Evolutionary conservation across 2,797 vertebrate genomes (phyloP).

Genomic region (Macroramphosus scolopax): DNA sequence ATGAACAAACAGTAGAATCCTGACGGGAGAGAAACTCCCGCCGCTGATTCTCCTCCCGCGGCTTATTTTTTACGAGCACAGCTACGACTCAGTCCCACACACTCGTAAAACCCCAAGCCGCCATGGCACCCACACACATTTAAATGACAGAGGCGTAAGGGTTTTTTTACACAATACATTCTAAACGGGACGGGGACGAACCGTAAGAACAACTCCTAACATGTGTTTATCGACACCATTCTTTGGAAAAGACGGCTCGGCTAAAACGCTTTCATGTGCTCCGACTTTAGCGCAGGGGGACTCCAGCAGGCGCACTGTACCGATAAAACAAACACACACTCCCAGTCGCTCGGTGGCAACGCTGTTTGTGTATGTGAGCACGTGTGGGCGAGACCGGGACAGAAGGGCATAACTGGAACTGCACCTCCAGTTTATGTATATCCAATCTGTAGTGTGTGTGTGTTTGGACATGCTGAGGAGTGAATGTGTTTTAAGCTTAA

Average conservation of each 20-base stretch:
- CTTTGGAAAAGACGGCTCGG: constrained; percentile 58
- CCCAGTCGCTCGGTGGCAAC: constrained; percentile 43
- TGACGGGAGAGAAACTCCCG: constrained; percentile 29
- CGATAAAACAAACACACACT: constrained; percentile 58
- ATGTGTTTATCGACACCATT: constrained; percentile 64
- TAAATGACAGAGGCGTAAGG: constrained; percentile 35
- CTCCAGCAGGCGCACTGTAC: constrained; percentile 46
- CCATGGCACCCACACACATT: constrained; percentile 15
- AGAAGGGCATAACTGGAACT: constrained; percentile 48
- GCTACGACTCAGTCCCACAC: constrained; percentile 4
- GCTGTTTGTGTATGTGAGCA: constrained; percentile 32
- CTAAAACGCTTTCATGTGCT: constrained; percentile 62
- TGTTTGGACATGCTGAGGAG: constrained; percentile 56
- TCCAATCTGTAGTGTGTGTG: constrained; percentile 35
- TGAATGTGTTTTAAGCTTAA: constrained; percentile 63
- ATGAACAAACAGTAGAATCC: constrained; percentile 31
- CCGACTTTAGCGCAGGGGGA: constrained; percentile 61
- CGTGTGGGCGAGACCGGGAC: constrained; percentile 36
- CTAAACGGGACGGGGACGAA: constrained; percentile 52
- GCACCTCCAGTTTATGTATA: constrained; percentile 41
- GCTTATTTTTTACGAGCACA: constrained; percentile 30
- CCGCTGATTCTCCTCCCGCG: constrained; percentile 24
- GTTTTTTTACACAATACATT: constrained; percentile 43
- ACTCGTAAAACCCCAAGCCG: constrained; percentile 29
- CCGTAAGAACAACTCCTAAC: constrained; percentile 45